Evolutionary conservation across 2,888 invertebrate genomes (phyloP).

Genomic region (Dyspetes luteomarginatus): DNA sequence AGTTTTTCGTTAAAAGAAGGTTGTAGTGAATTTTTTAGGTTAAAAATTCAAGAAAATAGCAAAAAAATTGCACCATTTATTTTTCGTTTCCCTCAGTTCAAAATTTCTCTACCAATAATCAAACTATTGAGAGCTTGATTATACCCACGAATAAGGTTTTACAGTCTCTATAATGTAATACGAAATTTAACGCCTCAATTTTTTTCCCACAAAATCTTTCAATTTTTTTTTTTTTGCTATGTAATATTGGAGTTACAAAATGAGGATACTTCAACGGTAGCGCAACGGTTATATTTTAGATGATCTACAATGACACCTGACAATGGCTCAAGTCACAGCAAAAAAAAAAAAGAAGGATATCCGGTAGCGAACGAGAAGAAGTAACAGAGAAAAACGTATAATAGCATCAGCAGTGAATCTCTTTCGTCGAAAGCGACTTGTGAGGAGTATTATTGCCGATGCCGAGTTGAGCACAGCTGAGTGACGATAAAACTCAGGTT

Average conservation of each 20-base stretch:
- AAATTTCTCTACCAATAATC: too few relatives aligned
- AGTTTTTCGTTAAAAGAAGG: too few relatives aligned
- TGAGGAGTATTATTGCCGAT: constrained; percentile 57
- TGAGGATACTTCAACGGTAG: too few relatives aligned
- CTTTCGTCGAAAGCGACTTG: constrained; percentile 63
- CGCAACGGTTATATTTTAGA: too few relatives aligned
- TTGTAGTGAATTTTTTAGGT: too few relatives aligned
- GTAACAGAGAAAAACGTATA: neutral
- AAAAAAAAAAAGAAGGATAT: constrained; percentile 5
- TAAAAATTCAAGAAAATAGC: neutral
- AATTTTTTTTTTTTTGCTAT: too few relatives aligned
- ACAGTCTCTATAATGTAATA: too few relatives aligned
- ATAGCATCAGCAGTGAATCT: neutral
- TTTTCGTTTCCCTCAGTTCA: neutral
- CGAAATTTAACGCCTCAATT: too few relatives aligned
- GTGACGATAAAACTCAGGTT: constrained; percentile 51
- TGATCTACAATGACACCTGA: too few relatives aligned
- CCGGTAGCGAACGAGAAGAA: neutral
- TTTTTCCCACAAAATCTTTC: too few relatives aligned
- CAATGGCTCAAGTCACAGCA: neutral
- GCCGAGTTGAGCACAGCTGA: constrained; percentile 25
- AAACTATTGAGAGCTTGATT: too few relatives aligned
- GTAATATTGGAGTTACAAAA: too few relatives aligned
- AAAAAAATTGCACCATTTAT: neutral
- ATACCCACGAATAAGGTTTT: neutral